Conservation (phyloP, 2,888 invertebrate genomes). For the Eilema griseolum region DNA sequence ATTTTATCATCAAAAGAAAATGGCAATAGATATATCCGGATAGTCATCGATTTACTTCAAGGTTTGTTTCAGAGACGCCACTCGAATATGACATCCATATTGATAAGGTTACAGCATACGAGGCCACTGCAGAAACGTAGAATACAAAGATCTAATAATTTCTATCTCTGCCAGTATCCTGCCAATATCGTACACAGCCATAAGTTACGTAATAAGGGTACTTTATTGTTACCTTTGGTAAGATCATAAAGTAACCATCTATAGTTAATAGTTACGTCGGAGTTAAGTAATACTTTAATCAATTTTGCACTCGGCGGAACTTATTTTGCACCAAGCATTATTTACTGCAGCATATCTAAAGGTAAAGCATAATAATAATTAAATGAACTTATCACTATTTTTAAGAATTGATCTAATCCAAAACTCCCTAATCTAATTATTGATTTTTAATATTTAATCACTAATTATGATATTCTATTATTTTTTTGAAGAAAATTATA, state of each 20-base stretch:
- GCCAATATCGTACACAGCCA: constrained; percentile 40
- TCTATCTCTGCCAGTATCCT: constrained; percentile 40
- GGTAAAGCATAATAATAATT: neutral
- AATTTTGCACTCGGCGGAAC: neutral
- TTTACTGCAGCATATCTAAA: neutral
- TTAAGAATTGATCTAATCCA: too few relatives aligned
- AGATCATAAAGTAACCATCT: neutral
- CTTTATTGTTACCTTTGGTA: constrained; percentile 31
- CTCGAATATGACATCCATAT: constrained; percentile 64
- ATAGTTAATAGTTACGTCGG: neutral
- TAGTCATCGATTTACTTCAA: constrained; percentile 78
- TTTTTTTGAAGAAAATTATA: too few relatives aligned
- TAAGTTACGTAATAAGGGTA: constrained; percentile 41
- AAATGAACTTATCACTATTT: neutral
- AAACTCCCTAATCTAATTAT: too few relatives aligned
- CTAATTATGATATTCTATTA: too few relatives aligned
- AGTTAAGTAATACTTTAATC: neutral
- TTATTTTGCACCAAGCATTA: constrained; percentile 1
- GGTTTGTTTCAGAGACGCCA: constrained; percentile 66
- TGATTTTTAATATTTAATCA: too few relatives aligned
- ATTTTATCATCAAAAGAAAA: neutral
- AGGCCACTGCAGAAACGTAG: constrained; percentile 46
- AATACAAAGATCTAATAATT: constrained; percentile 60
- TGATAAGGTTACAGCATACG: constrained; percentile 74
- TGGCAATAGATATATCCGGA: constrained; percentile 70